Conservation (phyloP, 2,888 invertebrate genomes). For the Lochmaea crataegi region DNA sequence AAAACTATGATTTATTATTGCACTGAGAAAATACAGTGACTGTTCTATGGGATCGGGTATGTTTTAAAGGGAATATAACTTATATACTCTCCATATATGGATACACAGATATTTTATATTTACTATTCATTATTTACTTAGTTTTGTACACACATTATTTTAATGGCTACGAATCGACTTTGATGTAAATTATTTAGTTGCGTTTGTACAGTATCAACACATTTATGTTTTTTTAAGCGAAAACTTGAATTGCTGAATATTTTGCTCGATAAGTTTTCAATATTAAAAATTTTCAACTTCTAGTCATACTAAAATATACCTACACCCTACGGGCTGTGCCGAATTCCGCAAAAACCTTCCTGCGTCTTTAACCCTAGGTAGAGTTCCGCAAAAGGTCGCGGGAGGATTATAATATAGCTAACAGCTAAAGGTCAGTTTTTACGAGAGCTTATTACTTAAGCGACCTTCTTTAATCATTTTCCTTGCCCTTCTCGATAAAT, state of each 20-base stretch:
- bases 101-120: constrained; percentile 35
- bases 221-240: no score
- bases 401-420: no score
- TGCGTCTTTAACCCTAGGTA: no score
- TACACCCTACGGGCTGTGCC: no score
- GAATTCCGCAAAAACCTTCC: no score
- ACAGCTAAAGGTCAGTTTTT: no score
- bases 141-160: constrained; percentile 57
- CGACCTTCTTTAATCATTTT: no score
- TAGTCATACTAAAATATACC: no score
- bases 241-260: not conserved
- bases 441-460: no score
- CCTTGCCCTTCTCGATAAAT: no score
- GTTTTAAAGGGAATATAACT: constrained; percentile 20
- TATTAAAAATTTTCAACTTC: no score
- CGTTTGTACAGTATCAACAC: not conserved
- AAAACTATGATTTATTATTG: constrained; percentile 51
- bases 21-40: constrained; percentile 59
- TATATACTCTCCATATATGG: constrained; percentile 24
- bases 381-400: no score
- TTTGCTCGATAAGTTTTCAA: not conserved
- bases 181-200: constrained; percentile 50
- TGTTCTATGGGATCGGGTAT: constrained; percentile 31
- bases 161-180: constrained; percentile 55
- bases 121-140: constrained; percentile 40